Conservation (phyloP, 2,113 vertebrate genomes). For the Chunga burmeisteri region DNA sequence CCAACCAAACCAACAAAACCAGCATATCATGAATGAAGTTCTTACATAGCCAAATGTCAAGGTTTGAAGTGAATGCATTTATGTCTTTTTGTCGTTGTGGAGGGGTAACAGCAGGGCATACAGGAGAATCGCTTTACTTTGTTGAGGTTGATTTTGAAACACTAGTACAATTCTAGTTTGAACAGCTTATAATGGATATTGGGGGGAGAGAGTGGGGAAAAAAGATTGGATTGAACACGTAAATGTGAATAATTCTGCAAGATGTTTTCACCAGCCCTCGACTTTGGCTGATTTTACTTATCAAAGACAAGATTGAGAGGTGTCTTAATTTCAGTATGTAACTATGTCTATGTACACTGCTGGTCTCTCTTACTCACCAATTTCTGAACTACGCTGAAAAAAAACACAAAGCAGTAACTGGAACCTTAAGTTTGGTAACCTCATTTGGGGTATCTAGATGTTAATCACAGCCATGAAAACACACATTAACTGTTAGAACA, state of each 20-base stretch:
- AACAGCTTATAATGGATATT: neutral
- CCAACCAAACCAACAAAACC: neutral
- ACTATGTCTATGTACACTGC: neutral
- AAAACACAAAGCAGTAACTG: neutral
- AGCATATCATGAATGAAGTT: accelerated
- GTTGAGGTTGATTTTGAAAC: neutral
- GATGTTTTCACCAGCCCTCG: neutral
- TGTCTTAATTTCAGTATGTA: neutral
- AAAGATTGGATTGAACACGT: neutral
- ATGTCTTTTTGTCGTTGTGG: neutral
- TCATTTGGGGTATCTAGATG: neutral
- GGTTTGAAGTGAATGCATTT: neutral
- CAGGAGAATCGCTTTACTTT: neutral
- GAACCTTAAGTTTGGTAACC: neutral
- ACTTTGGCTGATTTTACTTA: neutral
- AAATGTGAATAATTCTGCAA: neutral
- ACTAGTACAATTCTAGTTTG: neutral
- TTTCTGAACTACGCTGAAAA: neutral
- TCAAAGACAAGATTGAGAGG: neutral
- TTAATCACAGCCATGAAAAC: neutral
- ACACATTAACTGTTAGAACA: neutral
- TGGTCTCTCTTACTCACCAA: neutral
- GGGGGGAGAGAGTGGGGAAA: neutral
- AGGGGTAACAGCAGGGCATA: neutral
- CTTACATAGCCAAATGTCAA: neutral